Evolutionary conservation across 2,888 invertebrate genomes (phyloP), one percentile per base, ranked within the genome.

Genomic region (Microctonus brassicae): DNA sequence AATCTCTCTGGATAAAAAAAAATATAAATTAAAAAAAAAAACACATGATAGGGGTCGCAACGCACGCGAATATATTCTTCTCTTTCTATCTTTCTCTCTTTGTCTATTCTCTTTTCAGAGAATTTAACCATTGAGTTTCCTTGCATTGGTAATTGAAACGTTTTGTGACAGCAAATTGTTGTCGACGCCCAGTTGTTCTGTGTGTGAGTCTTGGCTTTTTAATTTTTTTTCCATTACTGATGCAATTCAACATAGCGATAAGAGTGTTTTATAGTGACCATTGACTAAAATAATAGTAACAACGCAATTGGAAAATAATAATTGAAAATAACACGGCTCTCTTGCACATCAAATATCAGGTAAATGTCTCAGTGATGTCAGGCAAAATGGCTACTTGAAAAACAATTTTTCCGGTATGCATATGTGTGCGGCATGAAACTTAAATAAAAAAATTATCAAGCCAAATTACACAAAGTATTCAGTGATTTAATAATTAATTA

Each of bases 331-430:
- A 34, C n/a, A 42, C 39, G 36, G 47, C 20, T 20, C 20, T 29
- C n/a, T 34, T 13, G 39, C 34, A 47, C 42, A 57, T 42, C 60
- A 24, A 34, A 34, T 47, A 61, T 61, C 66, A 26, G 66, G 33
- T 60, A 53, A 22, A 42, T 62, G 13, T 26, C 34, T 53, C 78
- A 77, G 75, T 76, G 73, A 77, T 77, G 78, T 80, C 77, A 76
- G 77, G 77, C 83, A 85, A 85, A 84, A 85, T 85, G 85, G 85
- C 85, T 82, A 80, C 83, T 80, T 78, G 70, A 80, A 80, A 79
- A 82, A 83, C 83, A 81, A 84, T 81, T 81, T 80, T 77, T 77
- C 53, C 76, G 73, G 72, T 72, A 74, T 76, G 74, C 78, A 78
- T 79, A 78, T 77, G 80, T 78, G 77, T 74, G 73, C 66, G 55